Base-by-base conservation (phyloP, 2,888 invertebrate genomes). In the Thyatira batis region DNA sequence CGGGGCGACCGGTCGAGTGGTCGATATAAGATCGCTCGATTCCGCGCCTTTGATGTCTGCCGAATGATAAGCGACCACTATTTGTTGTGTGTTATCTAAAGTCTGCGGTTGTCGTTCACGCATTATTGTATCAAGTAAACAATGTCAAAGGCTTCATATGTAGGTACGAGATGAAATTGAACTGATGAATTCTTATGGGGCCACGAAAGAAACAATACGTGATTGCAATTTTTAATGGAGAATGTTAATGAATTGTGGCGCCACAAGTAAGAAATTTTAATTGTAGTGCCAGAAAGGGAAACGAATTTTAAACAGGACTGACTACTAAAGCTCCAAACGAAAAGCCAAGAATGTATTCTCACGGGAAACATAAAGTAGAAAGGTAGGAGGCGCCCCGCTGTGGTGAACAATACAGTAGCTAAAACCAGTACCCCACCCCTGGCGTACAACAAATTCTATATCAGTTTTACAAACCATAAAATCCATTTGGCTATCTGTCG, bases 401-500 rank as follows among this genome's bases (percentile, higher is more conserved):
- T 30, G 21, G 45, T 53, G 63, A 63, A 63, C 51, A 57, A 57
- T 57, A 60, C 64, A 56, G 63, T 58, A 63, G 68, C 59, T 48
- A 63, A 67, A 55, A 56, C 54, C 61, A 61, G 58, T 65, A 62
- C 58, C 53, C 49, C 51, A 53, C 69, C 71, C 78, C 71, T 63
- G 59, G 49, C 54, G 51, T 59, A 70, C 69, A 71, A 80, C 71
- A 73, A 71, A 72, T 65, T 56, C 63, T 57, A 67, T 82, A 83
- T 80, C 78, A 74, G 73, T 73, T 80, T 78, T 74, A 84, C 84
- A 79, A 77, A 67, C 78, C 84, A 82, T 85, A 78, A 82, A 84
- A 80, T 64, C 77, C 71, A 73, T 83, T 82, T 74, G 77, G 57
- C 67, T 65, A 71, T 68, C 66, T 66, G 55, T 71, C 74, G 67